Evolutionary conservation across 2,888 invertebrate species (phyloP).

Genomic region (Branchinecta sandiegonensis): DNA sequence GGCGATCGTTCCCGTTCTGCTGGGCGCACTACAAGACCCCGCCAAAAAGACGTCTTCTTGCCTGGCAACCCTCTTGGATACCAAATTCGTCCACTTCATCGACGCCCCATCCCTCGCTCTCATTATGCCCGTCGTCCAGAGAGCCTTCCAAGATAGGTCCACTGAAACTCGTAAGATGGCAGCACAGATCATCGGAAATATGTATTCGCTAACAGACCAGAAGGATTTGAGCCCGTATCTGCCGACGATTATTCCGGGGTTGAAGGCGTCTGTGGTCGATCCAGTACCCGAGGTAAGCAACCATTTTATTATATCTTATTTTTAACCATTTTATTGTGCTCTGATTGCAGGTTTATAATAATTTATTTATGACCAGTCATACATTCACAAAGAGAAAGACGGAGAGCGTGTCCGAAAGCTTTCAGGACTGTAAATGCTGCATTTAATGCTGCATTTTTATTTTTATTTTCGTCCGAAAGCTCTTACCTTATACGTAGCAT

Average conservation of each 20-base stretch:
- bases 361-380: too few species aligned
- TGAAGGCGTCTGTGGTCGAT: constrained; percentile 87
- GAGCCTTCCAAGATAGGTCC: constrained; percentile 92
- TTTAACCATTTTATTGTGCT: too few species aligned
- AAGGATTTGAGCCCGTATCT: constrained; percentile 94
- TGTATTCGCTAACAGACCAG: constrained; percentile 97
- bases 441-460: too few species aligned
- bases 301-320: too few species aligned
- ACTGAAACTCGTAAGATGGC: constrained; percentile 99
- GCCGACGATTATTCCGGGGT: constrained; percentile 86
- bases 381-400: too few species aligned
- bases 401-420: too few species aligned
- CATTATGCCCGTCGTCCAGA: constrained; percentile 97
- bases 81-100: constrained; percentile 97
- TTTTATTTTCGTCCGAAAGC: too few species aligned
- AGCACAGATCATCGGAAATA: constrained; percentile 97
- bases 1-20: constrained; percentile 67
- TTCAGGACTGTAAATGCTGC: too few species aligned
- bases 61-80: constrained; percentile 81
- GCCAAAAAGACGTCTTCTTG: constrained; percentile 84
- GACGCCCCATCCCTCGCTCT: constrained; percentile 95
- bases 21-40: constrained; percentile 88
- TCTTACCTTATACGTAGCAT: too few species aligned
- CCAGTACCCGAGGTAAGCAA: constrained; percentile 77
- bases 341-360: too few species aligned